Conservation (phyloP, 2,113 vertebrate species). For the Percopsis transmontana region DNA sequence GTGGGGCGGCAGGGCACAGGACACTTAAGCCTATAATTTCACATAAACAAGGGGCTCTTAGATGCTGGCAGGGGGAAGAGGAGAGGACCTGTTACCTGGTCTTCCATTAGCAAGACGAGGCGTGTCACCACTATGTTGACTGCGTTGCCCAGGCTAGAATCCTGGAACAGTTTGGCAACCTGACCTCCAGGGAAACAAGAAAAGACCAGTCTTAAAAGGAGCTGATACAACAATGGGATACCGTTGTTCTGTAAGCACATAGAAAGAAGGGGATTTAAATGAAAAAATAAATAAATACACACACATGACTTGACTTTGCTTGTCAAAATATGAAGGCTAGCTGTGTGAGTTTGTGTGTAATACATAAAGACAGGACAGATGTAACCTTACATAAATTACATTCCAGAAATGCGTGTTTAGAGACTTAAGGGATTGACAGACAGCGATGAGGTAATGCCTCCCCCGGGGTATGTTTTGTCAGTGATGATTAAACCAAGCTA, state of each 20-base stretch:
- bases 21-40: conserved; percentile 60
- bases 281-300: background rate
- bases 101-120: conserved; percentile 95
- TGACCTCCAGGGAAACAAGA: conserved; percentile 99
- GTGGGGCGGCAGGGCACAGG: conserved; percentile 48
- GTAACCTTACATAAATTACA: no score
- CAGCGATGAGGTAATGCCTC: no score
- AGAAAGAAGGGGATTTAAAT: background rate
- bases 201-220: conserved; percentile 97
- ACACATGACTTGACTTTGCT: background rate
- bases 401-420: no score
- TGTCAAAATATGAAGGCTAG: no score
- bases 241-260: background rate
- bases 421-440: no score
- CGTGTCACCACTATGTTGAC: conserved; percentile 96
- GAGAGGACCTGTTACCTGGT: conserved; percentile 83
- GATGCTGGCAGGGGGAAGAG: conserved; percentile 12
- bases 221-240: conserved; percentile 27
- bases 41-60: conserved; percentile 60
- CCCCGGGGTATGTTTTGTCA: no score
- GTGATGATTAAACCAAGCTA: no score
- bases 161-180: conserved; percentile 99
- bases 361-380: no score
- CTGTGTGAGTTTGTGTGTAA: no score
- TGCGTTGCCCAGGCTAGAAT: conserved; percentile 99